Percentiles rank a stretch among this genome's conserved stretches.
These are phyloP conservation scores for Gila robusta DNA, from an alignment of 2,797 vertebrate genomes.

Conservation along the genomic window DNA sequence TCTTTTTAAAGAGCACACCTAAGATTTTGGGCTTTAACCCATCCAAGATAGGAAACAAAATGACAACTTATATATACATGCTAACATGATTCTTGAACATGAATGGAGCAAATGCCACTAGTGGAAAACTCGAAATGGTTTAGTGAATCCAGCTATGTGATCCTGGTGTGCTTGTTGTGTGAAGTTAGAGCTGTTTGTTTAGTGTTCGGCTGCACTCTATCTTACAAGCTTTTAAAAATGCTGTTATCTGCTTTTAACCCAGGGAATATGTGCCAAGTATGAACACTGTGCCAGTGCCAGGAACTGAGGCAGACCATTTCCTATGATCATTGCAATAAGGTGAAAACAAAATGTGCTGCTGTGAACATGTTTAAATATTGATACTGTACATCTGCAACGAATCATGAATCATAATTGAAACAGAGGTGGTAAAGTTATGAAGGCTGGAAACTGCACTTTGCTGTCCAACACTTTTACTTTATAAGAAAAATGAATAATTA, in stretches of 20 bases:
- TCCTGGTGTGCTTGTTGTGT: slow-evolving; percentile 43
- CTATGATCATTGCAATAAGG: slow-evolving; percentile 2
- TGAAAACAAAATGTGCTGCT: neutral
- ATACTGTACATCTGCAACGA: neutral
- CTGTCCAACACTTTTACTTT: neutral
- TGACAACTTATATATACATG: neutral
- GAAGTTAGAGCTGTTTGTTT: slow-evolving; percentile 56
- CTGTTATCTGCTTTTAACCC: slow-evolving; percentile 73
- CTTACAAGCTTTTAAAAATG: slow-evolving; percentile 70
- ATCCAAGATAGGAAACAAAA: neutral
- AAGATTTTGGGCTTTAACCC: neutral
- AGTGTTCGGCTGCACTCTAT: slow-evolving; percentile 53
- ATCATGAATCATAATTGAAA: neutral
- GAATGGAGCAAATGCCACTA: neutral
- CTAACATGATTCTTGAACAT: neutral
- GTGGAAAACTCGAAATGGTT: slow-evolving; percentile 8
- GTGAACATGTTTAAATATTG: slow-evolving; percentile 18
- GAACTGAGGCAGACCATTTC: slow-evolving; percentile 40
- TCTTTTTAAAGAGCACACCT: neutral
- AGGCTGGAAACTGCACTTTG: neutral
- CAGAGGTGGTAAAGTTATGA: neutral
- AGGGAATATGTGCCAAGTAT: slow-evolving; percentile 49
- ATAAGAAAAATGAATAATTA: neutral
- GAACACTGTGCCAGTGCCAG: slow-evolving; percentile 11
- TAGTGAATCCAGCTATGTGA: slow-evolving; percentile 18